Percentiles rank a stretch among this genome's conserved stretches.
These are phyloP conservation scores for Oligia fasciuncula DNA, from an alignment of 2,888 invertebrate genomes.

Conservation along the genomic window DNA sequence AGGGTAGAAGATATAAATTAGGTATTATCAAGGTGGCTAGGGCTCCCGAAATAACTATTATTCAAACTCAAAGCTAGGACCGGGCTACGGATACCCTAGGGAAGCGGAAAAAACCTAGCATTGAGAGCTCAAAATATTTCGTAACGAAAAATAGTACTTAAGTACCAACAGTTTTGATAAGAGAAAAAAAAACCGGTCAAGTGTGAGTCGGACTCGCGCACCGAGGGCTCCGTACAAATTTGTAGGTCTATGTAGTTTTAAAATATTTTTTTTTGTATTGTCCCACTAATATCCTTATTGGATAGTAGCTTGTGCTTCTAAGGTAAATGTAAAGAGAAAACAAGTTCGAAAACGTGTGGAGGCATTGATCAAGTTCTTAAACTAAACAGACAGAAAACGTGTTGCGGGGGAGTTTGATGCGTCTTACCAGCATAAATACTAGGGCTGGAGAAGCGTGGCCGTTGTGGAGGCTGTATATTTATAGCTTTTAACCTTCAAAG, in stretches of 20 bases:
- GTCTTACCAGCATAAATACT: background rate
- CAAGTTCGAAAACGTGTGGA: background rate
- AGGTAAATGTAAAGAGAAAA: background rate
- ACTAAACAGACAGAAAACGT: background rate
- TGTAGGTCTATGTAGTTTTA: too few species aligned
- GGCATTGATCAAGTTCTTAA: background rate
- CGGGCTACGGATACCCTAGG: background rate
- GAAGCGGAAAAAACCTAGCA: conserved; percentile 14
- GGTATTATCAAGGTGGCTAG: background rate
- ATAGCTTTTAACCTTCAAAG: conserved; percentile 7
- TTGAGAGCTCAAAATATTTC: conserved; percentile 1
- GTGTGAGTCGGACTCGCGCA: too few species aligned
- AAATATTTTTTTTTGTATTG: too few species aligned
- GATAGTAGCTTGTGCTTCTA: background rate
- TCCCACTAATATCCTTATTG: background rate
- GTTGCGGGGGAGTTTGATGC: background rate
- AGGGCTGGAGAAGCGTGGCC: background rate
- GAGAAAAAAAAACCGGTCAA: background rate
- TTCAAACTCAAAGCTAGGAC: background rate
- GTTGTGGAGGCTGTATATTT: background rate
- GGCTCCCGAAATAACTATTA: background rate
- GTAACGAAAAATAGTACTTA: background rate
- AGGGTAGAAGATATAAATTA: background rate
- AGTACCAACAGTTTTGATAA: background rate
- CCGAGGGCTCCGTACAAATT: too few species aligned